A percentile compares a stretch with the other conserved stretches of the same genome.
phyloP scores from a whole-genome alignment of 2,888 invertebrate species.

The Drosophila melanocephala region DNA sequence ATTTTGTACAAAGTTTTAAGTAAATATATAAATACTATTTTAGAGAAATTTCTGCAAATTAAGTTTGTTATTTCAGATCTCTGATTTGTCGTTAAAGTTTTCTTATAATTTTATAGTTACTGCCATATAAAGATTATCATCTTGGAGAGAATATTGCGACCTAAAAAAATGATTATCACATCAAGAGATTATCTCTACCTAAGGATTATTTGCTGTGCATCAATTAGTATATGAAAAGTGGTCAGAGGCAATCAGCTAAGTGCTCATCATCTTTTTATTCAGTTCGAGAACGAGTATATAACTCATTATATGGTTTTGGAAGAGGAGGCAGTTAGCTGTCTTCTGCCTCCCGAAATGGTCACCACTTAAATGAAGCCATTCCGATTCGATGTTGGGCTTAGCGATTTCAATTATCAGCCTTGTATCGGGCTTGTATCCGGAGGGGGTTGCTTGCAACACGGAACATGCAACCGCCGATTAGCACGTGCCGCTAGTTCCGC shows the following conservation, averaged over 20 bases:
- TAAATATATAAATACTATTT: neutral
- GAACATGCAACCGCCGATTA: constrained; percentile 74
- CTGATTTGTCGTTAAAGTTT: neutral
- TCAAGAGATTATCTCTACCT: neutral
- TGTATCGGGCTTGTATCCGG: constrained; percentile 30
- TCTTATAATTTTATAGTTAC: neutral
- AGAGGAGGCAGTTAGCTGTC: constrained; percentile 2
- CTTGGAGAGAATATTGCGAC: neutral
- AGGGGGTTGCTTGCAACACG: constrained; percentile 32
- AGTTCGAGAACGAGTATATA: neutral
- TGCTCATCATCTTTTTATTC: constrained; percentile 17
- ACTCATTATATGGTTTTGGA: constrained; percentile 7
- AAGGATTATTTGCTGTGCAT: neutral
- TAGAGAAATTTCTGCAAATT: neutral
- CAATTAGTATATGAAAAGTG: constrained; percentile 38
- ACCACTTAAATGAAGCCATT: constrained; percentile 77
- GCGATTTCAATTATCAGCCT: constrained; percentile 75
- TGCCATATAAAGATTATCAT: neutral
- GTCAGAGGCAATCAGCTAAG: constrained; percentile 60
- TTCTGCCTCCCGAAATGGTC: constrained; percentile 22
- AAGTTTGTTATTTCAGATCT: neutral
- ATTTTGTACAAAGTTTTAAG: too few species aligned
- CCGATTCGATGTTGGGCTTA: constrained; percentile 55
- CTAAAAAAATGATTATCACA: neutral
- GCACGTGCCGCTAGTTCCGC: constrained; percentile 73